Evolutionary conservation across 2,113 vertebrate genomes (phyloP).

Genomic region (Catharus minimus): DNA sequence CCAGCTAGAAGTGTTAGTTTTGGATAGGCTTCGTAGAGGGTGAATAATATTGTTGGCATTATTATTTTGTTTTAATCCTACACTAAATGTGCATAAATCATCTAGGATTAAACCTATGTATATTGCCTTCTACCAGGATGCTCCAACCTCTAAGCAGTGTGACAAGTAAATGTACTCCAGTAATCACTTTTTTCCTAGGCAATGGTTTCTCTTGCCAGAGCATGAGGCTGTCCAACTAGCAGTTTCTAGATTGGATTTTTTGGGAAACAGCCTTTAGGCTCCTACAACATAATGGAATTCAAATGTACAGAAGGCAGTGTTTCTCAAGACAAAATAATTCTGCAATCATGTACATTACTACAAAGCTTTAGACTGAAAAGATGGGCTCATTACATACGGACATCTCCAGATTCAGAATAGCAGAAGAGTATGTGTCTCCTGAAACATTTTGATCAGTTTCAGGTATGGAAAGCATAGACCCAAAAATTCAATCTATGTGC

Average conservation of each 20-base stretch:
- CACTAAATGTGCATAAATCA: not conserved
- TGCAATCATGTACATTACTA: accelerated
- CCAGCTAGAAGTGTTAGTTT: not conserved
- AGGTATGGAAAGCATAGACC: not conserved
- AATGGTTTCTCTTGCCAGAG: not conserved
- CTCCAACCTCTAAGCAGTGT: not conserved
- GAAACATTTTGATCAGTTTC: not conserved
- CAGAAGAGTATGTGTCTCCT: not conserved
- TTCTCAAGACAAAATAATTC: not conserved
- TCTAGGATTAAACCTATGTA: not conserved
- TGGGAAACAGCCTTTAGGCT: not conserved
- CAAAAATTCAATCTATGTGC: not conserved
- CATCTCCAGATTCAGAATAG: not conserved
- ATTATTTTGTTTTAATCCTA: not conserved
- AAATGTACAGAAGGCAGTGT: not conserved
- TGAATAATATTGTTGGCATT: not conserved
- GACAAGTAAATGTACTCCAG: not conserved
- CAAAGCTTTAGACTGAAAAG: not conserved
- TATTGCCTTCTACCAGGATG: not conserved
- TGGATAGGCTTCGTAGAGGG: not conserved
- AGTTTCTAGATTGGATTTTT: not conserved
- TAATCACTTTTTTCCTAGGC: not conserved
- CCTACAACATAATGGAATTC: not conserved
- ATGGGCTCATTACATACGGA: not conserved
- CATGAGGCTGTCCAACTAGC: not conserved